phyloP scores from a whole-genome alignment of 2,888 invertebrate genomes.

The Exocentrus adspersus region DNA sequence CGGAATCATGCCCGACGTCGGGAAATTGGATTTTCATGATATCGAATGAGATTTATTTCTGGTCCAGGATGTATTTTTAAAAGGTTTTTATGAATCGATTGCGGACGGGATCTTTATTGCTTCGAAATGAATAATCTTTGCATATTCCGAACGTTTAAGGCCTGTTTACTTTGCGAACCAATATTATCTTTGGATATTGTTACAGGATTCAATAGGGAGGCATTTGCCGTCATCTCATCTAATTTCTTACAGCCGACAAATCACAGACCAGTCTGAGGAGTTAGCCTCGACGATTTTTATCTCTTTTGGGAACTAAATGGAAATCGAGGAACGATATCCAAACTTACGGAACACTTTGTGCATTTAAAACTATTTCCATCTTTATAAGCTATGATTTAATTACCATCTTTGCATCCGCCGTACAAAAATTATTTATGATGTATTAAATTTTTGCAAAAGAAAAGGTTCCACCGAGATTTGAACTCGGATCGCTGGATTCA shows the following conservation, averaged over 20 bases:
- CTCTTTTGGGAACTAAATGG: not conserved
- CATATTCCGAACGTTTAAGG: slow-evolving; percentile 27
- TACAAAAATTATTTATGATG: too few species aligned
- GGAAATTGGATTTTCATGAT: slow-evolving; percentile 39
- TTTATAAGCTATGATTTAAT: too few species aligned
- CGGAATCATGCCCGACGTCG: slow-evolving; percentile 30
- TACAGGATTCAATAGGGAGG: slow-evolving; percentile 1
- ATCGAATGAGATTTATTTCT: slow-evolving; percentile 29
- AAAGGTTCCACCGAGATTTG: slow-evolving; percentile 80
- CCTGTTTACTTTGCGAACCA: slow-evolving; percentile 16
- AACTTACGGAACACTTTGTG: too few species aligned
- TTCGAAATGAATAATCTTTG: slow-evolving; percentile 37
- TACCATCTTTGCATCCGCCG: too few species aligned
- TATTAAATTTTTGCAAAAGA: too few species aligned
- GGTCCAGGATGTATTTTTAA: slow-evolving; percentile 32
- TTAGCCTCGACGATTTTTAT: not conserved
- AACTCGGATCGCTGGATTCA: slow-evolving; percentile 85
- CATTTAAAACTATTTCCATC: too few species aligned
- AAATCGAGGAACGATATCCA: too few species aligned
- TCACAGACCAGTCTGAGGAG: not conserved
- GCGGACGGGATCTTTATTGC: slow-evolving; percentile 33
- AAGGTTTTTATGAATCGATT: slow-evolving; percentile 35
- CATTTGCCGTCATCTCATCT: slow-evolving; percentile 1
- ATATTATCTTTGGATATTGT: slow-evolving; percentile 2
- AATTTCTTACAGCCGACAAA: slow-evolving; percentile 3